These are phyloP conservation scores for Brachymystax lenok DNA, from an alignment of 2,797 vertebrate species.

Conservation along the genomic window DNA sequence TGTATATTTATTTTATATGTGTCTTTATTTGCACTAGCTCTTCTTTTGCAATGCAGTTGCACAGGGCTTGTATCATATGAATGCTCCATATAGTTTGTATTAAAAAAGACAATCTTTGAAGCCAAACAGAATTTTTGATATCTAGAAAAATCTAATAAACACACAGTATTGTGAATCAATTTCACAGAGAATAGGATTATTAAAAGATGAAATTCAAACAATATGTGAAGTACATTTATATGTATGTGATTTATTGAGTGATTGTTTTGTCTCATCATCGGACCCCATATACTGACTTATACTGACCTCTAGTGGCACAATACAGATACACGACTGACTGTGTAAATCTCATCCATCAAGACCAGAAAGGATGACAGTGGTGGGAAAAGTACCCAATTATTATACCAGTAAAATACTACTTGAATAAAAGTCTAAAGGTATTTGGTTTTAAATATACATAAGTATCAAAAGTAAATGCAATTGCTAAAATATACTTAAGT, in stretches of 20 bases:
- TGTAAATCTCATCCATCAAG: not conserved
- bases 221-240: slow-evolving; percentile 66
- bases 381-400: too few species aligned
- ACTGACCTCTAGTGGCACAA: slow-evolving; percentile 51
- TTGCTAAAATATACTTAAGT: too few species aligned
- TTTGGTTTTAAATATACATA: too few species aligned
- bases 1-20: slow-evolving; percentile 21
- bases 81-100: slow-evolving; percentile 51
- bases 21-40: slow-evolving; percentile 53
- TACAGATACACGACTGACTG: not conserved
- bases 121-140: slow-evolving; percentile 32
- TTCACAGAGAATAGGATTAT: slow-evolving; percentile 2
- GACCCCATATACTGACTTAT: not conserved
- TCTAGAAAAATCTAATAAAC: not conserved
- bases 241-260: slow-evolving; percentile 54
- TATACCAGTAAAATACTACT: too few species aligned
- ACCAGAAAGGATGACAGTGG: not conserved
- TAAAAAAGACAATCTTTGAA: slow-evolving; percentile 31
- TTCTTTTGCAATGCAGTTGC: slow-evolving; percentile 44
- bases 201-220: slow-evolving; percentile 23
- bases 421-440: too few species aligned
- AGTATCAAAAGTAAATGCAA: too few species aligned
- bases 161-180: slow-evolving; percentile 2
- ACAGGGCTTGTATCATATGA: slow-evolving; percentile 42
- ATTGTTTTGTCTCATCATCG: not conserved